phyloP scores from a whole-genome alignment of 2,888 invertebrate species.

The Shargacucullia verbasci region DNA sequence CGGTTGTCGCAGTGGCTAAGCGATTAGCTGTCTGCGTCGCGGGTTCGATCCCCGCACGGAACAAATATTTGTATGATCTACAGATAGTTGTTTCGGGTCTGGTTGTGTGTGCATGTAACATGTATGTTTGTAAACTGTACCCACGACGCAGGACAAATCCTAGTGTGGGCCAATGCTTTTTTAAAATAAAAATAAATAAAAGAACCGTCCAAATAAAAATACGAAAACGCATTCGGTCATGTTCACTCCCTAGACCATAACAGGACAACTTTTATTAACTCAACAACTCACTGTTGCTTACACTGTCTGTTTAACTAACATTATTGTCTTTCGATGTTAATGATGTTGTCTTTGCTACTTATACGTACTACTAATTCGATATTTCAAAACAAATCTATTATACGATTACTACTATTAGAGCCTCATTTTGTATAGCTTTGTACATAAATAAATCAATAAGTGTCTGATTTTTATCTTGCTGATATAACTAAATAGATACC shows the following conservation, averaged over 20 bases:
- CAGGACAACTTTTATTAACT: slow-evolving; percentile 25
- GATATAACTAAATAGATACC: not conserved
- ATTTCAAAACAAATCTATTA: slow-evolving; percentile 1
- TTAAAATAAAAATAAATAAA: too few relatives aligned
- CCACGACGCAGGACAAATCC: too few relatives aligned
- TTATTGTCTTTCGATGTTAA: slow-evolving; percentile 1
- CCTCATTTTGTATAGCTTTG: not conserved
- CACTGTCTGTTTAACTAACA: not conserved
- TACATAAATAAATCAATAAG: too few relatives aligned
- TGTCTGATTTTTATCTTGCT: too few relatives aligned
- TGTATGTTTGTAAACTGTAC: too few relatives aligned
- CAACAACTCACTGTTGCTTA: slow-evolving; percentile 10
- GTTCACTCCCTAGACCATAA: slow-evolving; percentile 26
- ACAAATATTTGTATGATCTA: too few relatives aligned
- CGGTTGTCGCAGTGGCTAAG: too few relatives aligned
- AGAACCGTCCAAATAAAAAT: slow-evolving; percentile 20
- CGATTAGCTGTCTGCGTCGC: too few relatives aligned
- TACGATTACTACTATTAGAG: slow-evolving; percentile 8
- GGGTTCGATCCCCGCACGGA: too few relatives aligned
- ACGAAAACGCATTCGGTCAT: slow-evolving; percentile 20
- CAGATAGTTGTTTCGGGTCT: too few relatives aligned
- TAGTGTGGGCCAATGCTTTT: too few relatives aligned
- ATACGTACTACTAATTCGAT: not conserved
- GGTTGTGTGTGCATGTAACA: too few relatives aligned
- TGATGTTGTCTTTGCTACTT: not conserved